These are phyloP conservation scores for Bombus confusus DNA, from an alignment of 1,140 invertebrate species.

Conservation along the genomic window DNA sequence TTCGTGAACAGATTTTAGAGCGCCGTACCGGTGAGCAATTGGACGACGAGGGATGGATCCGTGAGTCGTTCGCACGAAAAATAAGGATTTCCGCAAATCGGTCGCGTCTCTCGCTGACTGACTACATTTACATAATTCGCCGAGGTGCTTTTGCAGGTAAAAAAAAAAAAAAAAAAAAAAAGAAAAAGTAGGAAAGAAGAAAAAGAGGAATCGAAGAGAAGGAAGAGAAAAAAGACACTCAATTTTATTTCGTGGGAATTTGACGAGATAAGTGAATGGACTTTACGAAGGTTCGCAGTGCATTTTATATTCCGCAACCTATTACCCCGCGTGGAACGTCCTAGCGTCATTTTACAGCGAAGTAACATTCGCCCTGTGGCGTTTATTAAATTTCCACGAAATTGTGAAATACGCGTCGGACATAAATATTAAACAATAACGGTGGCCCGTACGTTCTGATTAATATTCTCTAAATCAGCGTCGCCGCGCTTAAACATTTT, in stretches of 20 bases:
- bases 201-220: not conserved
- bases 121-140: not conserved
- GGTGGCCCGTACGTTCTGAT: not conserved
- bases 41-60: not conserved
- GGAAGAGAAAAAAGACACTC: not conserved
- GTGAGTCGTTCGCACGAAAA: constrained; percentile 7
- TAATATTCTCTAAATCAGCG: not conserved
- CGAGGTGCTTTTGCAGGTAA: not conserved
- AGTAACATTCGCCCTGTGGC: not conserved
- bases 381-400: constrained; percentile 21
- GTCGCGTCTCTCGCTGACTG: not conserved
- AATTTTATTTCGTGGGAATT: not conserved
- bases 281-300: not conserved
- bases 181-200: not conserved
- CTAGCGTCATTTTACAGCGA: constrained; percentile 9
- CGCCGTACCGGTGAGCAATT: constrained; percentile 19
- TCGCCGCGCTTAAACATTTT: not conserved
- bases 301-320: constrained; percentile 1
- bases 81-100: no score
- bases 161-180: not conserved
- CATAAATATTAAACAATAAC: constrained; percentile 10
- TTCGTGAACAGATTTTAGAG: constrained; percentile 13
- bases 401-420: constrained; percentile 2
- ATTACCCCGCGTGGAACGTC: not conserved
- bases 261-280: not conserved